Percentiles rank a stretch among this genome's conserved stretches.
These are phyloP conservation scores for Bradysia coprophila DNA, from an alignment of 1,140 invertebrate genomes.

Conservation along the genomic window DNA sequence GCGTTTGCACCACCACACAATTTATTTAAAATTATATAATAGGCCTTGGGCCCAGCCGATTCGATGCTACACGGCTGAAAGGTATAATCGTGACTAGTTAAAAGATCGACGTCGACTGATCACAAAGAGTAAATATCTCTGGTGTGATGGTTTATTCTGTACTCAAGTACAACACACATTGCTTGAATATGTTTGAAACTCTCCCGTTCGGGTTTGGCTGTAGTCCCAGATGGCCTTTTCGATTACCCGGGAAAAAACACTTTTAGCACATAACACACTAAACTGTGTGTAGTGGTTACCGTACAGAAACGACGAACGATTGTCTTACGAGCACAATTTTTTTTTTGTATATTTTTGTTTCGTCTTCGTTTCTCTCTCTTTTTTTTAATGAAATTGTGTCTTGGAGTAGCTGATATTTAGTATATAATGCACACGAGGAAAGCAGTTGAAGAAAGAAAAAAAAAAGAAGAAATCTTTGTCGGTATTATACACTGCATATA, in stretches of 20 bases:
- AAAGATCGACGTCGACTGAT: slow-evolving; percentile 25
- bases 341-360: neutral
- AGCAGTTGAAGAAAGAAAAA: no score
- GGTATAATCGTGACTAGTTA: slow-evolving; percentile 19
- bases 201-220: slow-evolving; percentile 7
- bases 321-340: neutral
- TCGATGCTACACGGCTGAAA: slow-evolving; percentile 22
- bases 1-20: slow-evolving; percentile 4
- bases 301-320: no score
- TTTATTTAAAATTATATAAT: slow-evolving; percentile 15
- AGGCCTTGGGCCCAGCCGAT: slow-evolving; percentile 19
- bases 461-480: no score
- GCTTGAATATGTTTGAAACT: no score
- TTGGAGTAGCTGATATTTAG: neutral
- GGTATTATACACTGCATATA: neutral
- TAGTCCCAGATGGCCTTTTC: slow-evolving; percentile 2
- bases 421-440: neutral
- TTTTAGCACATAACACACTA: slow-evolving; percentile 1
- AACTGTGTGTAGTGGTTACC: no score
- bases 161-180: no score
- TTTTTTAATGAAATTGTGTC: neutral
- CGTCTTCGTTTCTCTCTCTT: neutral
- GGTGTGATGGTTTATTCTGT: no score
- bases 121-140: slow-evolving; percentile 21
- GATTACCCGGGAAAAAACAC: slow-evolving; percentile 5